These are phyloP conservation scores for Streblospio benedicti DNA, from an alignment of 1,140 invertebrate species.

Conservation along the genomic window DNA sequence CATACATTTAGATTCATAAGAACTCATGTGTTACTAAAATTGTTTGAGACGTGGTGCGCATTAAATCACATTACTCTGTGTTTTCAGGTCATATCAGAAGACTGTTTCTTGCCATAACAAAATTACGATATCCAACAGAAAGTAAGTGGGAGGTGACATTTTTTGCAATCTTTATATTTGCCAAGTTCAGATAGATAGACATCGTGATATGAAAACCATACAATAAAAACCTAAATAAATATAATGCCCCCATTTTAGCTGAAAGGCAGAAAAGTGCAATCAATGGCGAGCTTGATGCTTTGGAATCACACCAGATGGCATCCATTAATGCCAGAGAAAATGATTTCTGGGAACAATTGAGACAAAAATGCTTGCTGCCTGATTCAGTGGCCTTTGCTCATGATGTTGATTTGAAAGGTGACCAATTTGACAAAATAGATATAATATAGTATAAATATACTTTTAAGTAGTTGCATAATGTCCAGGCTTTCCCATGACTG, in stretches of 20 bases:
- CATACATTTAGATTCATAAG: background rate
- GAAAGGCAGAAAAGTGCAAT: background rate
- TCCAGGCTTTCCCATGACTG: background rate
- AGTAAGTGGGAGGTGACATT: background rate
- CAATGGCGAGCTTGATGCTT: background rate
- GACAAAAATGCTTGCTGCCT: background rate
- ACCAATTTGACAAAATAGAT: background rate
- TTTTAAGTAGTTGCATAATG: background rate
- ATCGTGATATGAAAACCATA: background rate
- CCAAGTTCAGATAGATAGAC: background rate
- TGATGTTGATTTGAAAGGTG: slow-evolving; percentile 1
- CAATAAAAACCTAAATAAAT: background rate
- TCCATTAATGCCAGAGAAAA: background rate
- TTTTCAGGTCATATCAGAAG: background rate
- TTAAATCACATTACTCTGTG: background rate
- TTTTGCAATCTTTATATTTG: background rate
- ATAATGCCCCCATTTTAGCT: background rate
- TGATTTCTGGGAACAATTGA: slow-evolving; percentile 3
- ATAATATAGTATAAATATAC: background rate
- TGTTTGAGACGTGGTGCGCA: background rate
- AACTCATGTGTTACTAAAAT: background rate
- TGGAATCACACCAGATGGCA: background rate
- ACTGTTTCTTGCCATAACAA: background rate
- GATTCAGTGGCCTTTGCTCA: background rate
- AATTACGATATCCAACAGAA: background rate